phyloP scores from a whole-genome alignment of 1,140 invertebrate genomes.

The Drosophila eugracilis region DNA sequence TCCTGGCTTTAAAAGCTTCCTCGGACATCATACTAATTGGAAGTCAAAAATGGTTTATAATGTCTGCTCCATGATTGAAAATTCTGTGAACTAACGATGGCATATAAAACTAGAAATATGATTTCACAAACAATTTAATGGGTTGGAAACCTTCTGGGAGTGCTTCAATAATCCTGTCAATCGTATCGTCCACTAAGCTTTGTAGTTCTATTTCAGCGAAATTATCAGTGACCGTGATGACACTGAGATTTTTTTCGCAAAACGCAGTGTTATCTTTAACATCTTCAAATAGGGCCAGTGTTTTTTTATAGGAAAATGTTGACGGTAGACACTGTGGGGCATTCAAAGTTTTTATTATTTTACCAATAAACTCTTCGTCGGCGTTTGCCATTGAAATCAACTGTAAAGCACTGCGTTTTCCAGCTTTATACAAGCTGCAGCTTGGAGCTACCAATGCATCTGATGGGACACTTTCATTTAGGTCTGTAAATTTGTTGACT shows the following conservation, averaged over 20 bases:
- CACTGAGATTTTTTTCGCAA: constrained; percentile 2
- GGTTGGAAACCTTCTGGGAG: constrained; percentile 1
- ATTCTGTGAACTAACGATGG: no score
- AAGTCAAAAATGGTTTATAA: no score
- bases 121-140: no score
- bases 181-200: not conserved
- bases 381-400: not conserved
- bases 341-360: no score
- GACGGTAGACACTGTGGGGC: not conserved
- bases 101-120: no score
- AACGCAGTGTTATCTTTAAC: not conserved
- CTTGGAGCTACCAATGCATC: no score
- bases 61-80: no score
- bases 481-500: not conserved
- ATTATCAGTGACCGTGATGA: constrained; percentile 1
- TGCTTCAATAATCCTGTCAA: constrained; percentile 8
- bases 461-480: no score
- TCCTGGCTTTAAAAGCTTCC: no score
- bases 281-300: not conserved
- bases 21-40: no score
- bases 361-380: no score
- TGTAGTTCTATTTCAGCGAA: not conserved
- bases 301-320: constrained; percentile 1
- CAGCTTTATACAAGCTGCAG: constrained; percentile 1
- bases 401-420: constrained; percentile 11